Conservation (phyloP, 2,113 vertebrate species). For the Ammospiza nelsoni region DNA sequence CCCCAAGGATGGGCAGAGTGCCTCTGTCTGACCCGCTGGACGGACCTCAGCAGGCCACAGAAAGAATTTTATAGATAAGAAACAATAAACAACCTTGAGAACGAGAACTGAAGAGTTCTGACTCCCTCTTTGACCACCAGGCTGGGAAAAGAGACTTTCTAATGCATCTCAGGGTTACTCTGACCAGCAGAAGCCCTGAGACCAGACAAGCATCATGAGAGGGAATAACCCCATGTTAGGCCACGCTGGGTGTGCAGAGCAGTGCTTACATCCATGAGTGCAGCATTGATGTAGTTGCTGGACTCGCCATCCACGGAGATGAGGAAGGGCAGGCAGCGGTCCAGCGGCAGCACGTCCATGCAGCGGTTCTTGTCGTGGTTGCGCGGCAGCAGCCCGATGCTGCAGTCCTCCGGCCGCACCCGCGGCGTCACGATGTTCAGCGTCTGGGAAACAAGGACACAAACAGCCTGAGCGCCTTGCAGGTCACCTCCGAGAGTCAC, state of each 20-base stretch:
- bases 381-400: slow-evolving; percentile 91
- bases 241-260: rapidly evolving
- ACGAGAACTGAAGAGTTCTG: rapidly evolving
- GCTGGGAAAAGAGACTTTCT: too few species aligned
- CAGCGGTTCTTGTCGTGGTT: slow-evolving; percentile 98
- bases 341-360: slow-evolving; percentile 92
- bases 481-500: not conserved
- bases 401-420: slow-evolving; percentile 94
- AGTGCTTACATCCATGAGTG: slow-evolving; percentile 92
- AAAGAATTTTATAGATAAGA: too few species aligned
- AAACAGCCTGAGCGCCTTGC: not conserved
- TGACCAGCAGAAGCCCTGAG: too few species aligned
- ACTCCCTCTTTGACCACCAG: too few species aligned
- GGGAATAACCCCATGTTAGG: rapidly evolving
- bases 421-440: slow-evolving; percentile 97
- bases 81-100: too few species aligned
- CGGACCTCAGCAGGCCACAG: too few species aligned
- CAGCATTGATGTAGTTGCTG: slow-evolving; percentile 97
- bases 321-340: slow-evolving; percentile 96
- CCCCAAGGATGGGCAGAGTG: too few species aligned
- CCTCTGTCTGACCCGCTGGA: too few species aligned
- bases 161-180: too few species aligned
- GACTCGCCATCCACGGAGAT: slow-evolving; percentile 96
- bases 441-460: slow-evolving; percentile 73
- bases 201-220: not conserved